Evolutionary conservation across 2,113 vertebrate genomes (phyloP).

Genomic region (Furnarius figulus): DNA sequence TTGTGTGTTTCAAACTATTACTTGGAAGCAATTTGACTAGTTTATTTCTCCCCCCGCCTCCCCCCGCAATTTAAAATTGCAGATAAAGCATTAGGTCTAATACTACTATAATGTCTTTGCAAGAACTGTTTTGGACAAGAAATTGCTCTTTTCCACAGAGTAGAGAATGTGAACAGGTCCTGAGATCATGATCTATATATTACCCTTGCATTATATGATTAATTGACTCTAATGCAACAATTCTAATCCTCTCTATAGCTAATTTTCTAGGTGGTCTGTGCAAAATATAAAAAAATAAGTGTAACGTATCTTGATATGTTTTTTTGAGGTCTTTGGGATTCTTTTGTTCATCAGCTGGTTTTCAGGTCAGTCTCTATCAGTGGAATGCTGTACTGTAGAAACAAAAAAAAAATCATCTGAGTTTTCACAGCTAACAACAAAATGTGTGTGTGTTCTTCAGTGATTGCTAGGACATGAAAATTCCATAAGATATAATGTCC

Average conservation of each 20-base stretch:
- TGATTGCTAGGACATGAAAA: neutral
- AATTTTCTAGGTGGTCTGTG: neutral
- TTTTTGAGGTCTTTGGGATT: neutral
- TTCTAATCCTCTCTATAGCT: neutral
- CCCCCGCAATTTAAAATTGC: neutral
- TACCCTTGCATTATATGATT: neutral
- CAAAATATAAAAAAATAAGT: neutral
- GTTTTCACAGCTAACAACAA: neutral
- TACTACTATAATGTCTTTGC: neutral
- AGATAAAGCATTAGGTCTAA: neutral
- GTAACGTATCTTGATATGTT: neutral
- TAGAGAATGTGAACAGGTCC: neutral
- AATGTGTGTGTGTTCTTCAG: rapidly evolving
- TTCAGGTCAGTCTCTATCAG: neutral
- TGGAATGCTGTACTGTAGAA: neutral
- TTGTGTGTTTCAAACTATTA: neutral
- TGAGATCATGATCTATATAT: neutral
- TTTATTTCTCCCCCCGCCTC: neutral
- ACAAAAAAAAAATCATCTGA: neutral
- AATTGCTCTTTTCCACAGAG: neutral
- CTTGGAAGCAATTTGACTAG: neutral
- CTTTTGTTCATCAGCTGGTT: neutral
- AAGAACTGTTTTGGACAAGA: neutral
- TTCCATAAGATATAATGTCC: neutral
- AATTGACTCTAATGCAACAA: neutral